Evolutionary conservation across 2,888 invertebrate species (phyloP), one percentile per base, ranked within the genome.

Genomic region (Drosophila mettleri): DNA sequence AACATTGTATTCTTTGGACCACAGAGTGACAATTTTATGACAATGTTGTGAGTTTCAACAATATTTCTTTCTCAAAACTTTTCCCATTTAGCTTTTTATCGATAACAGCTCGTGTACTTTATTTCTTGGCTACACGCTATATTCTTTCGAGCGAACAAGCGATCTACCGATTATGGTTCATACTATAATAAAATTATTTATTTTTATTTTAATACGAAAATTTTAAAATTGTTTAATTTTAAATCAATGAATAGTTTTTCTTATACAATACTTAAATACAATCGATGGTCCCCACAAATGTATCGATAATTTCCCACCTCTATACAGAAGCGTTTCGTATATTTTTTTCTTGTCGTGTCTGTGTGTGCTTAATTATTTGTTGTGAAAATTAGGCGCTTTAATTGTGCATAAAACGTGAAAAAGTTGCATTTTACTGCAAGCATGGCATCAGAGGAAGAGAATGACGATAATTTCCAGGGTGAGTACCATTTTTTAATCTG

Each of bases 401-500:
- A 76, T 81, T 84, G 83, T 82, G 80, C 71, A 77, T 65, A 84
- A 79, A 82, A 67, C 69, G 34, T 53, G 43, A 12, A 59, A 69
- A 85, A 79, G 67, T 88, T 82, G 74, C 74, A 72, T 74, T 80
- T 57, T 78, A 80, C 59, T 69, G 74, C 78, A 73, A 86, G 65
- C 93, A 97, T 97, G 97, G 97, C 96, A 93, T 97, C 97, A 78
- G 97, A 97, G 90, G 97, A 97, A 91, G 97, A 97, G 93, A 95
- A 96, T 92, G 97, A 97, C 90, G 97, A 96, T 92, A 95, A 95
- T 92, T 96, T 95, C 92, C 96, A 96, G 94, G 97, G 97, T 97
- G 94, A 96, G 95, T 79, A 36, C 57, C 69, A 48, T 61, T 55
- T 81, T 85, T 87, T 61, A 52, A 61, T 39, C 48, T 46, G 18